Percentiles rank a stretch among this genome's conserved stretches.
These are phyloP conservation scores for Ethmia dodecea DNA, from an alignment of 2,888 invertebrate genomes.

Conservation along the genomic window DNA sequence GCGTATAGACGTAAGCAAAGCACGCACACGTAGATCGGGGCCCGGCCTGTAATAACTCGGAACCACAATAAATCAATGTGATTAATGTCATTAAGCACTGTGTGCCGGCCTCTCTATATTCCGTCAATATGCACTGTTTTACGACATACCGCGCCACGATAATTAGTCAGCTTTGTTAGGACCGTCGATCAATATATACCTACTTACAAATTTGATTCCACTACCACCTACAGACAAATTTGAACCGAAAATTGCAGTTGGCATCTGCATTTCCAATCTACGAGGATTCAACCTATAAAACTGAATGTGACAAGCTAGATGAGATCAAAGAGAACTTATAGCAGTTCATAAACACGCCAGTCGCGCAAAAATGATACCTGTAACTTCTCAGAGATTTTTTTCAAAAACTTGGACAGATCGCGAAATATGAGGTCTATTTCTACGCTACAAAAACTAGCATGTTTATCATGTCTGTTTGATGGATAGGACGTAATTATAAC, in stretches of 20 bases:
- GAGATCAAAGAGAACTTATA: conserved; percentile 68
- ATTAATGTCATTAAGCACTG: conserved; percentile 78
- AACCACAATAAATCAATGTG: conserved; percentile 79
- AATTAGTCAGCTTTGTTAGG: conserved; percentile 78
- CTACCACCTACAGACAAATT: conserved; percentile 33
- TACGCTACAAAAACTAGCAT: conserved; percentile 41
- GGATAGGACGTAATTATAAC: conserved; percentile 71
- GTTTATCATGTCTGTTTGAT: conserved; percentile 68
- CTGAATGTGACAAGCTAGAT: conserved; percentile 46
- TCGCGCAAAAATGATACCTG: conserved; percentile 69
- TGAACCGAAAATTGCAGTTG: conserved; percentile 10
- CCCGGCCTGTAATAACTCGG: conserved; percentile 77
- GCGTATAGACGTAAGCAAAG: conserved; percentile 26
- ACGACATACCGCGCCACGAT: conserved; percentile 73
- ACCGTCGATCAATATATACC: conserved; percentile 22
- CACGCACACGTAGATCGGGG: conserved; percentile 41
- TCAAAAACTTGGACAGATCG: too few species aligned
- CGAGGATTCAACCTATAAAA: conserved; percentile 30
- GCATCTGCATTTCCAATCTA: conserved; percentile 33
- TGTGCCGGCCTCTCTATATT: conserved; percentile 78
- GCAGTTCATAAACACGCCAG: conserved; percentile 66
- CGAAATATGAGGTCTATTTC: too few species aligned
- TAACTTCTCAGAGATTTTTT: conserved; percentile 51
- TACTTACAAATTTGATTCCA: too few species aligned
- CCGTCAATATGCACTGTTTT: conserved; percentile 78